A percentile compares a stretch with the other conserved stretches of the same genome.
Evolutionary conservation across 1,140 invertebrate species (phyloP).

Genomic region (Magallana angulata): DNA sequence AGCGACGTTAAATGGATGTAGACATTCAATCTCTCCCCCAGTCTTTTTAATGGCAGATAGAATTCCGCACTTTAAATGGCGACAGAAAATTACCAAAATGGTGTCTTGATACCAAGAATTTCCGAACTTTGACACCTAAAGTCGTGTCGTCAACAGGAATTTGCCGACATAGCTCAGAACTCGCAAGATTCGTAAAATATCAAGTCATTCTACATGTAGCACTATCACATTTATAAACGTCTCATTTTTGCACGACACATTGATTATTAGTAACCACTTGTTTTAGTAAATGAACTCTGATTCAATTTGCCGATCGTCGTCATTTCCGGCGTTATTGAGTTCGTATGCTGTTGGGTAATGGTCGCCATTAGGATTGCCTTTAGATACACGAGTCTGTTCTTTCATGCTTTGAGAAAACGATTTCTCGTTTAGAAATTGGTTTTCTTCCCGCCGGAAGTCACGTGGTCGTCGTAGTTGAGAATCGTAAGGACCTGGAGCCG

Average conservation of each 20-base stretch:
- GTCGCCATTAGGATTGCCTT: conserved; percentile 44
- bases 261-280: background rate
- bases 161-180: background rate
- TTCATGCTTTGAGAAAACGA: conserved; percentile 70
- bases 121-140: background rate
- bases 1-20: background rate
- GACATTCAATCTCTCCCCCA: background rate
- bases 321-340: conserved; percentile 63
- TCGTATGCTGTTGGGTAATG: conserved; percentile 68
- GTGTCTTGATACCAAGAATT: background rate
- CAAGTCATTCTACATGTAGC: background rate
- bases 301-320: background rate
- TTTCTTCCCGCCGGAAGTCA: conserved; percentile 69
- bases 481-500: conserved; percentile 48
- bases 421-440: conserved; percentile 72
- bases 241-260: background rate
- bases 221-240: background rate
- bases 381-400: conserved; percentile 58
- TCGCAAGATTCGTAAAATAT: background rate
- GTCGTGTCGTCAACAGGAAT: background rate
- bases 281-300: conserved; percentile 39
- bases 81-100: background rate
- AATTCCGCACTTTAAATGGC: background rate
- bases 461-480: conserved; percentile 60
- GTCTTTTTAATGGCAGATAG: background rate